Evolutionary conservation across 2,888 invertebrate genomes (phyloP).

Genomic region (Cartodere bifasciata): DNA sequence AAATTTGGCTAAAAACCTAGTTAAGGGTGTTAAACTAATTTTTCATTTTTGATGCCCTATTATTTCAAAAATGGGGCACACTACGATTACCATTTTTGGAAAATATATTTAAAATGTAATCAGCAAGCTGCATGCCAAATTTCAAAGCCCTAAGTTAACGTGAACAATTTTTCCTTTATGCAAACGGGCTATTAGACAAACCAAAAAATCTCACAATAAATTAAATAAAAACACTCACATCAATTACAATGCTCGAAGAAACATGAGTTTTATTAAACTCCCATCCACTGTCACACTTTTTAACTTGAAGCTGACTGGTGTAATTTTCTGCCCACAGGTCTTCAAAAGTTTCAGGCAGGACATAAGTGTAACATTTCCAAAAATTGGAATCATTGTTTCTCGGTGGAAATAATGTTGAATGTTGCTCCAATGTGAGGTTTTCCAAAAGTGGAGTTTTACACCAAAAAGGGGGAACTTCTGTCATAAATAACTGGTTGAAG

Average conservation of each 20-base stretch:
- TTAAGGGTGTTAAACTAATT: too few relatives aligned
- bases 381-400: slow-evolving; percentile 39
- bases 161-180: slow-evolving; percentile 1
- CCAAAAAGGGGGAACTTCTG: slow-evolving; percentile 78
- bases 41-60: too few relatives aligned
- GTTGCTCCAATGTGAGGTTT: slow-evolving; percentile 43
- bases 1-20: too few relatives aligned
- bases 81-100: too few relatives aligned
- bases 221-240: slow-evolving; percentile 42
- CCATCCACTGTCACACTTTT: slow-evolving; percentile 60
- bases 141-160: not conserved
- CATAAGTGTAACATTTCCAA: slow-evolving; percentile 49
- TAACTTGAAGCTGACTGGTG: too few relatives aligned
- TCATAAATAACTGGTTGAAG: slow-evolving; percentile 88
- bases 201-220: slow-evolving; percentile 8
- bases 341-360: slow-evolving; percentile 32
- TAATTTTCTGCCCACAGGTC: slow-evolving; percentile 46
- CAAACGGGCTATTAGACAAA: slow-evolving; percentile 5
- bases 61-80: too few relatives aligned
- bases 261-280: slow-evolving; percentile 60
- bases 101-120: not conserved
- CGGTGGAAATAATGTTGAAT: slow-evolving; percentile 56
- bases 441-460: slow-evolving; percentile 59
- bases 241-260: slow-evolving; percentile 70
- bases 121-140: slow-evolving; percentile 1